Conservation (phyloP, 2,797 vertebrate species). For the Cuniculus paca region DNA sequence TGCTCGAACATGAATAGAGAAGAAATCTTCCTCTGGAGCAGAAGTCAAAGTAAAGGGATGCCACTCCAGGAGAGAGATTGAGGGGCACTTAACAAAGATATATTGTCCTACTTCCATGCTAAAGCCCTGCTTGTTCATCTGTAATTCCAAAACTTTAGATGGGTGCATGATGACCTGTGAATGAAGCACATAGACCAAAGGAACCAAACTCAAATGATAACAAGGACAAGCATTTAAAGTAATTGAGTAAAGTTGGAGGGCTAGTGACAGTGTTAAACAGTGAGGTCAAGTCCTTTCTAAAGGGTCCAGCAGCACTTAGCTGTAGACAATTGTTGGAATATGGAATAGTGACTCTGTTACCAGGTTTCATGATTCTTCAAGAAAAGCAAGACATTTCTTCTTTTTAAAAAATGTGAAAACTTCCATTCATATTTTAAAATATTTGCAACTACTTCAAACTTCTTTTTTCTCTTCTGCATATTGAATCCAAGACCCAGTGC, state of each 20-base stretch:
- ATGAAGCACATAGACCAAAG: background rate
- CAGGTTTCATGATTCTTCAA: slow-evolving; percentile 25
- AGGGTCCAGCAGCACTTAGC: slow-evolving; percentile 1
- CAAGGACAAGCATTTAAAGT: background rate
- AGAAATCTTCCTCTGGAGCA: slow-evolving; percentile 94
- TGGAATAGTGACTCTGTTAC: background rate
- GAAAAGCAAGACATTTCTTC: slow-evolving; percentile 2
- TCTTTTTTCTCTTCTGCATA: background rate
- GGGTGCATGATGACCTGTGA: slow-evolving; percentile 93
- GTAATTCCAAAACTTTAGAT: slow-evolving; percentile 95
- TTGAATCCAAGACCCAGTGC: background rate
- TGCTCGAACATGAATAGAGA: slow-evolving; percentile 93
- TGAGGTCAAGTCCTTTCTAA: background rate
- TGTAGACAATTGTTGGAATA: background rate
- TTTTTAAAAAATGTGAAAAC: slow-evolving; percentile 32
- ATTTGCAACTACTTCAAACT: background rate
- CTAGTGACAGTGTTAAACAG: background rate
- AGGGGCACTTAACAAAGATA: slow-evolving; percentile 95
- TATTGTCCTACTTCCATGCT: slow-evolving; percentile 97
- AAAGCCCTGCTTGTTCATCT: slow-evolving; percentile 94
- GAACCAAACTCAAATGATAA: background rate
- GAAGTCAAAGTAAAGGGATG: slow-evolving; percentile 98
- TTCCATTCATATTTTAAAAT: slow-evolving; percentile 31
- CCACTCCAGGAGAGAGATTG: slow-evolving; percentile 94
- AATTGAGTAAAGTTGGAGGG: background rate